Evolutionary conservation across 1,140 invertebrate species (phyloP).

Genomic region (Rhopalosiphum maidis): DNA sequence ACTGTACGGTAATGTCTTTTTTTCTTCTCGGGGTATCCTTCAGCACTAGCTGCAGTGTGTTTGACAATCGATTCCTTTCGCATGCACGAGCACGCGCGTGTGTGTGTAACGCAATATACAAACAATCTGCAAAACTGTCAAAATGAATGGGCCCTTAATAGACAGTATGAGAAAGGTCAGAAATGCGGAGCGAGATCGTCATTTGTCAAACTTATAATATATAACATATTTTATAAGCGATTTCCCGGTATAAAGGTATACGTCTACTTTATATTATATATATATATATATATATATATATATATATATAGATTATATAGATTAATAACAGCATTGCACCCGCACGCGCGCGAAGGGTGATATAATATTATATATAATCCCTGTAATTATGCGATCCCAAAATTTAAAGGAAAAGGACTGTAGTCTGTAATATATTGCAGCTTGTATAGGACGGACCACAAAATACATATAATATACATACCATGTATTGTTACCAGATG

Average conservation of each 20-base stretch:
- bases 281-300: no score
- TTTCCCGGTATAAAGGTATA: background rate
- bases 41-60: background rate
- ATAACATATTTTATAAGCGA: background rate
- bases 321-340: background rate
- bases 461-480: background rate
- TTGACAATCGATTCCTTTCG: conserved; percentile 2
- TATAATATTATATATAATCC: background rate
- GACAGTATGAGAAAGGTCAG: background rate
- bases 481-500: background rate
- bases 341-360: background rate
- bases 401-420: background rate
- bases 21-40: background rate
- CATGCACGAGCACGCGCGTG: background rate
- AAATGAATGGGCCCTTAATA: background rate
- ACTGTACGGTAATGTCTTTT: background rate
- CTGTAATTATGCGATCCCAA: background rate
- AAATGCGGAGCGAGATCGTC: background rate
- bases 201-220: background rate
- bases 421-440: background rate
- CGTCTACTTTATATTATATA: background rate
- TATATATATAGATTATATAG: background rate
- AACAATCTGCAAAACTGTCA: background rate
- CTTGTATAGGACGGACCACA: background rate
- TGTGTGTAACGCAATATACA: background rate